These are phyloP conservation scores for Drosophila melanosoma DNA, from an alignment of 2,888 invertebrate genomes.

Conservation along the genomic window DNA sequence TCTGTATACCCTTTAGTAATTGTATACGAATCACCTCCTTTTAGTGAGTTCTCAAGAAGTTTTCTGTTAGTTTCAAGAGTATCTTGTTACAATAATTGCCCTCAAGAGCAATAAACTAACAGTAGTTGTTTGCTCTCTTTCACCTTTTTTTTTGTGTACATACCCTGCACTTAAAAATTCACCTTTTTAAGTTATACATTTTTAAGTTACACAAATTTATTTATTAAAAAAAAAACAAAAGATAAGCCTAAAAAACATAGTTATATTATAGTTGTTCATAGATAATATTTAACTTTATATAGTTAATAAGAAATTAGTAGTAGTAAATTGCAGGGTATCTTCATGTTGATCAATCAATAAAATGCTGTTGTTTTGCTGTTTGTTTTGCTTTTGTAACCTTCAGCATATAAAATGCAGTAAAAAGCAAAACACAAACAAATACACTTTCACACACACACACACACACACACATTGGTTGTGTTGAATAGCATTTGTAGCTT, in stretches of 20 bases:
- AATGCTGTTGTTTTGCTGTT: conserved; percentile 3
- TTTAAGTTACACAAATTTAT: neutral
- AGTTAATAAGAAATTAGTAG: neutral
- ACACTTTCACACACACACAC: neutral
- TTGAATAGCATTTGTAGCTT: conserved; percentile 2
- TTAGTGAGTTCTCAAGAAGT: neutral
- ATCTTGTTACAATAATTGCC: conserved; percentile 14
- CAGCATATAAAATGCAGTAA: conserved; percentile 26
- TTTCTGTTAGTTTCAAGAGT: conserved; percentile 1
- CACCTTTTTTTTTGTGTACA: neutral
- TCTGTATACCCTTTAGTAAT: conserved; percentile 23
- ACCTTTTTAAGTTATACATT: no score
- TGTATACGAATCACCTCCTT: neutral
- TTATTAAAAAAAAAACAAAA: neutral
- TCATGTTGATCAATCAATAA: neutral
- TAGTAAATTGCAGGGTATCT: conserved; percentile 9
- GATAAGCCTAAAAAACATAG: no score
- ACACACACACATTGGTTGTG: neutral
- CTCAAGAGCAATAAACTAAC: neutral
- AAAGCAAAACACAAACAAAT: conserved; percentile 11
- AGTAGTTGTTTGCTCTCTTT: neutral
- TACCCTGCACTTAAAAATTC: neutral
- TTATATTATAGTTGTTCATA: no score
- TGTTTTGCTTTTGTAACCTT: conserved; percentile 32
- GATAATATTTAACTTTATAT: neutral